Evolutionary conservation across 2,113 vertebrate genomes (phyloP), one percentile per base, ranked within the genome.

Genomic region (Spermophilus dauricus): DNA sequence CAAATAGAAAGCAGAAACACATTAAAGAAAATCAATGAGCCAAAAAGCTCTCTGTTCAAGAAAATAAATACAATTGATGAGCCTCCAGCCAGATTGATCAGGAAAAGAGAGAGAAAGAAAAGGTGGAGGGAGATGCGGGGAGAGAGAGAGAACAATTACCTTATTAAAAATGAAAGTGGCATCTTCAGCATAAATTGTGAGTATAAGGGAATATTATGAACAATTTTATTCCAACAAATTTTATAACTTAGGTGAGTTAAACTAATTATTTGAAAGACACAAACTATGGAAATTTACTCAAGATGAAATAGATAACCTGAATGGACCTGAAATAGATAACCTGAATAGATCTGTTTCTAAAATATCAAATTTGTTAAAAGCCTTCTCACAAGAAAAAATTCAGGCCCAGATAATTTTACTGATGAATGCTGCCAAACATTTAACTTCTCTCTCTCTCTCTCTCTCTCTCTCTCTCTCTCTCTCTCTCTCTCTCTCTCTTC

Each of bases 61-160:
- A 73, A 88, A 84, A 82, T 92, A 26, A 67, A 58, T 82, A 65
- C n/a, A 87, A 95, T n/a, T 42, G 45, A 96, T 78, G 77, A 90
- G 53, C 30, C 5, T 89, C 4, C 76, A 93, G 61, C 82, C 70
- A 91, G 53, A 67, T 0, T 78, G 70, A 84, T 30, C 16, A 75
- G 56, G 32, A 37, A 75, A 75, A 86, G 77, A 24, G 10, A 42
- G 34, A 61, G 83, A 76, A 51, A 51, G 48, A 51, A 51, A 51
- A 13, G 30, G 58, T 20, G 77, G 85, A 65, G 32, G 61, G 83
- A 91, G 58, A 45, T 17, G 24, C 17, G 18, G 61, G 11, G 61
- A 28, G 61, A 77, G 70, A 22, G 11, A 30, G n/a, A 75, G 58
- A 30, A 39, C 61, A 58, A 67, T 90, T 16, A 90, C 20, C 9